phyloP scores from a whole-genome alignment of 2,888 invertebrate species.

The Elaeidobius kamerunicus region DNA sequence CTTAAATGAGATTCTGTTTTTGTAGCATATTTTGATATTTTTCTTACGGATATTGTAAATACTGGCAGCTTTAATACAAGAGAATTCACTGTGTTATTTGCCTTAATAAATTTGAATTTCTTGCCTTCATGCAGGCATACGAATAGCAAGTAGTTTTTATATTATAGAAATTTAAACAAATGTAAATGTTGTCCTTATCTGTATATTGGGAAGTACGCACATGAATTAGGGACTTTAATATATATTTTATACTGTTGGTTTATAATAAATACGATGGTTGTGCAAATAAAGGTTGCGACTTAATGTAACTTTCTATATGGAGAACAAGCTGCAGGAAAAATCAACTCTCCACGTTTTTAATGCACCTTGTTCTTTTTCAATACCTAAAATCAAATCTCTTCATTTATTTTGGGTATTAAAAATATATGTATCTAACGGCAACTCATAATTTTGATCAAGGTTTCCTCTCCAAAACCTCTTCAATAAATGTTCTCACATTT shows the following conservation, averaged over 20 bases:
- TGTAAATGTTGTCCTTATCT: slow-evolving; percentile 41
- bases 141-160: slow-evolving; percentile 36
- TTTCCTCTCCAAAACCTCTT: slow-evolving; percentile 17
- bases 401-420: slow-evolving; percentile 18
- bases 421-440: too few species aligned
- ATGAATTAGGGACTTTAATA: slow-evolving; percentile 37
- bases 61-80: slow-evolving; percentile 24
- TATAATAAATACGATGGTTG: slow-evolving; percentile 45
- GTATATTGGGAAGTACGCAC: slow-evolving; percentile 49
- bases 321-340: slow-evolving; percentile 11
- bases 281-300: slow-evolving; percentile 37
- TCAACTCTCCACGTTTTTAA: slow-evolving; percentile 24
- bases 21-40: slow-evolving; percentile 25
- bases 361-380: slow-evolving; percentile 6
- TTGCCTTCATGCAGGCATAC: slow-evolving; percentile 17
- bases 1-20: slow-evolving; percentile 10
- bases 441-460: slow-evolving; percentile 1
- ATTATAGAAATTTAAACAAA: too few species aligned
- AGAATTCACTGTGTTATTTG: slow-evolving; percentile 25
- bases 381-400: slow-evolving; percentile 25
- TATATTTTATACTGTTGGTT: slow-evolving; percentile 47
- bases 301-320: background rate
- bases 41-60: slow-evolving; percentile 24
- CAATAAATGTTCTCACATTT: slow-evolving; percentile 2
- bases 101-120: slow-evolving; percentile 16